Evolutionary conservation across 2,113 vertebrate species (phyloP), one percentile per base, ranked within the genome.

Genomic region (Notarius lentiginosus): DNA sequence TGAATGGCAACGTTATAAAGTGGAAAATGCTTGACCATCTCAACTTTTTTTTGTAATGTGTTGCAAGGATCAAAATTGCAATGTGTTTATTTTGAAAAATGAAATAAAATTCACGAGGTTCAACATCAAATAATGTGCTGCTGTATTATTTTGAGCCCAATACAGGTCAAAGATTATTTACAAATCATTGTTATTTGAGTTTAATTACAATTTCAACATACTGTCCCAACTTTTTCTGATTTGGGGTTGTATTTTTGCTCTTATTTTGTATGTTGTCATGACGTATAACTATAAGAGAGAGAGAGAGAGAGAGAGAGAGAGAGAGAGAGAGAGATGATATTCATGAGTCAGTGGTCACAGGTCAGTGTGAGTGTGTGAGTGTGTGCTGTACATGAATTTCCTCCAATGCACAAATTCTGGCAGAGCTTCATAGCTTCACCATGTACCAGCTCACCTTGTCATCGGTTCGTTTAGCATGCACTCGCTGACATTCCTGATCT

Each of bases 261-360:
- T n/a, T n/a, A n/a, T 65, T n/a, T 60, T 60, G 7, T 20, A 18
- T 5, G 18, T 60, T 18, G 58, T 65, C 24, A 65, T 65, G 24
- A 17, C 2, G 12, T 70, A 14, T 66, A 27, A 14, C 14, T 1
- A 15, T n/a, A 5, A 68, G 27, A 65, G 24, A 77, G 30, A 20
- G 22, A 82, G 17, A 22, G 55, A 81, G 79, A 84, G 20, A 75
- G 20, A 56, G 20, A 56, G 18, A 75, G 17, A 81, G 58, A 77
- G n/a, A 65, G 24, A 61, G 24, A 55, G 27, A 17, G 66, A 17
- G 30, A 18, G 30, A 17, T 73, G 56, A 87, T 86, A 55, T 58
- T 30, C 72, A 53, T 61, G 79, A 86, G 24, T 81, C 79, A 61
- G 63, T 27, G n/a, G 85, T 85, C 63, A 63, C 34, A 73, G 41